A percentile compares a stretch with the other conserved stretches of the same genome.
These are phyloP conservation scores for Pelochelys cantorii DNA, from an alignment of 2,797 vertebrate species.

Conservation along the genomic window DNA sequence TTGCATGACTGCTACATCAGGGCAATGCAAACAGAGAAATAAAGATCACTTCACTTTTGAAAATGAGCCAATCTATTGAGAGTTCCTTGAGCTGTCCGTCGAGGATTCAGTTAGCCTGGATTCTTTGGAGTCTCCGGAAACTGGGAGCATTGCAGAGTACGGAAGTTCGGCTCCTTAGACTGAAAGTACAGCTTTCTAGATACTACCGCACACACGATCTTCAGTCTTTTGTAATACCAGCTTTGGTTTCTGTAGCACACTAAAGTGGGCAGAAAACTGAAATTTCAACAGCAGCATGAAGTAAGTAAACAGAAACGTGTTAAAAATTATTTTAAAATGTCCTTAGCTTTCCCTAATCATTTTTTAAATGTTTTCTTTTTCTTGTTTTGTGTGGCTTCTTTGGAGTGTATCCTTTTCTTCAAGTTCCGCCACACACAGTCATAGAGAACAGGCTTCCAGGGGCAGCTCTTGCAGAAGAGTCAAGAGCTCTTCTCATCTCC, in stretches of 20 bases:
- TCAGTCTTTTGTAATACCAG: neutral
- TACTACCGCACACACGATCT: neutral
- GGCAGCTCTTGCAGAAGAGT: neutral
- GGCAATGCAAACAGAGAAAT: neutral
- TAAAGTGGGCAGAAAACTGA: neutral
- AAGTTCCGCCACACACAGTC: neutral
- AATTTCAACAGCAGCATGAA: neutral
- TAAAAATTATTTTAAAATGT: neutral
- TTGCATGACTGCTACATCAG: constrained; percentile 1
- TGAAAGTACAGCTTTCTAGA: neutral
- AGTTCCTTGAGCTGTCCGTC: neutral
- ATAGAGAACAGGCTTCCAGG: neutral
- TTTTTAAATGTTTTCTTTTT: neutral
- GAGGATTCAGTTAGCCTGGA: neutral
- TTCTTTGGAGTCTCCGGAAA: neutral
- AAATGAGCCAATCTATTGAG: neutral
- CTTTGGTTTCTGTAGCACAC: neutral
- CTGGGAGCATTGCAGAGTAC: neutral
- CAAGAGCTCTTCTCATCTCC: neutral
- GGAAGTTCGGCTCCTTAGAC: neutral
- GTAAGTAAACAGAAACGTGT: neutral
- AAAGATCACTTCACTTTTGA: neutral
- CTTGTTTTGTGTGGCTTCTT: neutral
- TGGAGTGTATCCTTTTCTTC: neutral
- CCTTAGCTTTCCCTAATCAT: neutral